Percentiles rank a stretch among this genome's conserved stretches.
Evolutionary conservation across 2,797 vertebrate species (phyloP).

Genomic region (Aselliscus stoliczkanus): DNA sequence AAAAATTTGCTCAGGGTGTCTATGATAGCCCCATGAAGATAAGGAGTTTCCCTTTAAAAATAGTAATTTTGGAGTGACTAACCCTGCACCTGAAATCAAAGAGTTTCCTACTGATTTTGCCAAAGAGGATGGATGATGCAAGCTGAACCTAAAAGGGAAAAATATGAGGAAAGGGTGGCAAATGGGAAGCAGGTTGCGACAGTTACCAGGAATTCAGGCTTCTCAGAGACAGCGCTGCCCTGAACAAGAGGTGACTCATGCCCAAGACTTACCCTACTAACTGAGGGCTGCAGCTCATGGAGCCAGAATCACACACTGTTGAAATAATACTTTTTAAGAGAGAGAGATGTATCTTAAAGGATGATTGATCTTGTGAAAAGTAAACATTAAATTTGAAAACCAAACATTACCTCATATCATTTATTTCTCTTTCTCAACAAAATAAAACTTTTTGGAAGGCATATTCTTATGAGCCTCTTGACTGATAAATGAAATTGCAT

Average conservation of each 20-base stretch:
- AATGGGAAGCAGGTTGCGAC: background rate
- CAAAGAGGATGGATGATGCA: background rate
- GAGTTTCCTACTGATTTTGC: background rate
- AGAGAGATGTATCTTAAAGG: background rate
- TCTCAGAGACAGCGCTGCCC: background rate
- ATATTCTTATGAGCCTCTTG: background rate
- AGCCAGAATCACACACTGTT: background rate
- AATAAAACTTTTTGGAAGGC: background rate
- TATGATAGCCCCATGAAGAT: background rate
- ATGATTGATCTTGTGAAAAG: background rate
- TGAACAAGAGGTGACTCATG: background rate
- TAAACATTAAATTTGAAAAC: background rate
- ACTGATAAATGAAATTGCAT: slow-evolving; percentile 28
- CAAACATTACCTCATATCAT: background rate
- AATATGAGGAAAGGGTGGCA: background rate
- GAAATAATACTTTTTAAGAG: background rate
- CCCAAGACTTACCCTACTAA: background rate
- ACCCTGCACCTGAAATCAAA: background rate
- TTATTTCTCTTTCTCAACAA: slow-evolving; percentile 14
- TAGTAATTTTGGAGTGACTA: background rate
- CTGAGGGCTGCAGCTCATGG: rapidly evolving
- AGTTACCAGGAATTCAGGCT: rapidly evolving
- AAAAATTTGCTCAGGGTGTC: background rate
- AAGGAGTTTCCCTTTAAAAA: background rate
- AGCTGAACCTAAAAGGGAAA: background rate